These are phyloP conservation scores for Labeo calbasu DNA, from an alignment of 2,797 vertebrate genomes.

Conservation along the genomic window DNA sequence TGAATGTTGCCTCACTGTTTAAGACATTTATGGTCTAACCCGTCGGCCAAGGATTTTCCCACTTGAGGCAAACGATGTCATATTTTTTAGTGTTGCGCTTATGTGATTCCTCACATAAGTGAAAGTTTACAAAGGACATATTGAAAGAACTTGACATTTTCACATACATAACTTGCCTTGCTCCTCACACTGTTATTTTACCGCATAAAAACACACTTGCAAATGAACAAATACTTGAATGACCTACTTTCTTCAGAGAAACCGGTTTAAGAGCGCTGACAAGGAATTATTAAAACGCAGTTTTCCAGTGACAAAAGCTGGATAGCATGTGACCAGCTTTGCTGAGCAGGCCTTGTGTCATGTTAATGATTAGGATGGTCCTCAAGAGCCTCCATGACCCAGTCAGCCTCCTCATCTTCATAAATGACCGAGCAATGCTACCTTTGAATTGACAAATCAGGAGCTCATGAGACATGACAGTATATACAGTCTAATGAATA, in stretches of 20 bases:
- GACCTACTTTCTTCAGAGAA: conserved; percentile 18
- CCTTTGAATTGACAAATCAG: conserved; percentile 29
- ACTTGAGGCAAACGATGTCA: conserved; percentile 46
- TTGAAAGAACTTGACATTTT: conserved; percentile 45
- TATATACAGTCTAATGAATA: conserved; percentile 1
- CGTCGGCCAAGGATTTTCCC: conserved; percentile 37
- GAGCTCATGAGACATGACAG: conserved; percentile 12
- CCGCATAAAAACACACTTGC: not conserved
- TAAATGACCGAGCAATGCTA: conserved; percentile 25
- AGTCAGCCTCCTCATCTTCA: not conserved
- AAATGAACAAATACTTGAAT: conserved; percentile 8
- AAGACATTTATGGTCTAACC: conserved; percentile 40
- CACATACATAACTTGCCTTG: not conserved
- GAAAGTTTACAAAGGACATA: conserved; percentile 30
- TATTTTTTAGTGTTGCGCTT: conserved; percentile 41
- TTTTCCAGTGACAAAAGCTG: not conserved
- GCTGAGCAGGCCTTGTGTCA: conserved; percentile 18
- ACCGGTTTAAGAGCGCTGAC: not conserved
- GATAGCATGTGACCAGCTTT: not conserved
- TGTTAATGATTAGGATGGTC: conserved; percentile 23
- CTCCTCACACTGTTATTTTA: conserved; percentile 25
- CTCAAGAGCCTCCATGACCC: conserved; percentile 12
- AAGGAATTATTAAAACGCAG: not conserved
- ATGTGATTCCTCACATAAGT: conserved; percentile 35
- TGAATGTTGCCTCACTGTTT: conserved; percentile 43